Conservation (phyloP, 1,140 invertebrate species). For the Calephelis virginiensis region DNA sequence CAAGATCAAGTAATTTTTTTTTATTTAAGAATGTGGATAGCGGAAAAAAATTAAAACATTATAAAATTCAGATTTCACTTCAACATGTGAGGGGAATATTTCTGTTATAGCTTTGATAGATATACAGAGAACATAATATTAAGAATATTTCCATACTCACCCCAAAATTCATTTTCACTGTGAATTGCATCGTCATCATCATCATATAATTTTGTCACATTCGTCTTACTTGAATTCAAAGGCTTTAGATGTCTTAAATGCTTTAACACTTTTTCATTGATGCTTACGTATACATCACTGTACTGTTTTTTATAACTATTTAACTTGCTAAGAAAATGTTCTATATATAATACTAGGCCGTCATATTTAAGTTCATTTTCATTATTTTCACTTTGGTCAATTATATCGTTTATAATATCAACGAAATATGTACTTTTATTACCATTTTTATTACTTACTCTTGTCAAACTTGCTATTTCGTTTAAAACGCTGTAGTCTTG, state of each 20-base stretch:
- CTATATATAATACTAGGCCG: conserved; percentile 34
- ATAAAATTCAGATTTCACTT: too few species aligned
- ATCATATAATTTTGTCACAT: conserved; percentile 14
- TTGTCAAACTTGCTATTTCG: conserved; percentile 43
- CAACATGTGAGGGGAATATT: too few species aligned
- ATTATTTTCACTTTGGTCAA: conserved; percentile 36
- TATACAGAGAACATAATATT: too few species aligned
- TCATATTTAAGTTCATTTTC: conserved; percentile 29
- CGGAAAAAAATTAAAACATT: too few species aligned
- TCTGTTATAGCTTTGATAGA: too few species aligned
- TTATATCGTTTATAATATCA: conserved; percentile 46
- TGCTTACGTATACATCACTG: conserved; percentile 27
- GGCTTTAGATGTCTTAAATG: conserved; percentile 26
- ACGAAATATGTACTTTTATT: conserved; percentile 41
- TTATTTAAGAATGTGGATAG: too few species aligned
- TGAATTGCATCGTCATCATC: conserved; percentile 21
- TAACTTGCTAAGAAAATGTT: conserved; percentile 38
- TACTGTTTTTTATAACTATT: conserved; percentile 39
- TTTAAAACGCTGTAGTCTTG: conserved; percentile 41
- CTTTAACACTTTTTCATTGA: conserved; percentile 43
- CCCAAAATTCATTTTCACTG: conserved; percentile 47
- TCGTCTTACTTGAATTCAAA: conserved; percentile 16
- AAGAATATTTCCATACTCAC: conserved; percentile 32
- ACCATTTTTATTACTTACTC: conserved; percentile 35
- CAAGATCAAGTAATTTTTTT: too few species aligned